Evolutionary conservation across 2,113 vertebrate species (phyloP).

Genomic region (Cryptoleucopteryx plumbea): DNA sequence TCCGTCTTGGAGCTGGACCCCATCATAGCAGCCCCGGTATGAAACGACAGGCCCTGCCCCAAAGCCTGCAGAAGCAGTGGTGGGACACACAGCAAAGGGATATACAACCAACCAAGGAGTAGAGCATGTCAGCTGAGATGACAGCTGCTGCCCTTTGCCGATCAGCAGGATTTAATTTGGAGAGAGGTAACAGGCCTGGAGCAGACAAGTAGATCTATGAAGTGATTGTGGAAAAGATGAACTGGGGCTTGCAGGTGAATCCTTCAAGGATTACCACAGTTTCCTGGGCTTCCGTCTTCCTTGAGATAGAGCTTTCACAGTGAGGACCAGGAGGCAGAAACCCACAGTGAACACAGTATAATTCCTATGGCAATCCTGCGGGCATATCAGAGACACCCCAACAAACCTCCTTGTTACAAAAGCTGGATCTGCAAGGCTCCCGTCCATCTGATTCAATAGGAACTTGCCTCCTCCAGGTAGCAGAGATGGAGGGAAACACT

Average conservation of each 20-base stretch:
- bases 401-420: neutral
- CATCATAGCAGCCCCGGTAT: neutral
- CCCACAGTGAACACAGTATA: neutral
- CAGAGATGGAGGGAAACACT: neutral
- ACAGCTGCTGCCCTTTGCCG: neutral
- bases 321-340: neutral
- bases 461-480: neutral
- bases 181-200: neutral
- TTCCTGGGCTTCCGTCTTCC: neutral
- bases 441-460: neutral
- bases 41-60: neutral
- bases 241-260: neutral
- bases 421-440: neutral
- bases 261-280: neutral
- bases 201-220: neutral
- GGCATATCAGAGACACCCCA: neutral
- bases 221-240: neutral
- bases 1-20: neutral
- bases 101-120: accelerated
- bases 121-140: neutral
- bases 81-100: neutral
- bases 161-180: neutral
- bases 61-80: neutral
- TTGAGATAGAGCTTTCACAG: neutral
- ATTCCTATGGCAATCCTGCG: neutral